These are phyloP conservation scores for Alloplasta piceator DNA, from an alignment of 2,888 invertebrate genomes.

Conservation along the genomic window DNA sequence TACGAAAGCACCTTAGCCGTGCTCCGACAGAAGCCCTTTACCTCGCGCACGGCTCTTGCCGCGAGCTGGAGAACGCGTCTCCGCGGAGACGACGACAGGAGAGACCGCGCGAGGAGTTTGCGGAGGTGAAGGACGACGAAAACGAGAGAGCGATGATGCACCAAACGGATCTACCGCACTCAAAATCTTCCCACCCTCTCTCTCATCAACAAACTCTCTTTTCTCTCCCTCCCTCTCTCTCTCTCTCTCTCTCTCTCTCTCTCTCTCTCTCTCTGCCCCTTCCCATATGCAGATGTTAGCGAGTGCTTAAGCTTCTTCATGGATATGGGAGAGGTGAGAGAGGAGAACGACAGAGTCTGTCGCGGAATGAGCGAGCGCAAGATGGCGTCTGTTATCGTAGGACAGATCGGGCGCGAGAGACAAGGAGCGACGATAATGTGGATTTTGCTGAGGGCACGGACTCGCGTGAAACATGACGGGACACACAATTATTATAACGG, in stretches of 20 bases:
- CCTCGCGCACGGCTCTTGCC: slow-evolving; percentile 46
- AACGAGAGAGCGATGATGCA: slow-evolving; percentile 48
- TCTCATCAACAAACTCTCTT: slow-evolving; percentile 27
- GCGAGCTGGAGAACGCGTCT: slow-evolving; percentile 43
- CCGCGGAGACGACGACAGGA: slow-evolving; percentile 24
- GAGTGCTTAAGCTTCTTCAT: too few species aligned
- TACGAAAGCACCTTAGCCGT: slow-evolving; percentile 68
- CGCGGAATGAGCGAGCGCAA: too few species aligned
- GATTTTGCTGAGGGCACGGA: slow-evolving; percentile 51
- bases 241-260: slow-evolving; percentile 2
- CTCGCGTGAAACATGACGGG: slow-evolving; percentile 65
- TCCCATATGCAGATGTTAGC: too few species aligned
- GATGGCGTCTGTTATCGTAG: too few species aligned
- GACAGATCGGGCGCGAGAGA: not conserved
- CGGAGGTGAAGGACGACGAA: slow-evolving; percentile 25
- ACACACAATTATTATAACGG: slow-evolving; percentile 74
- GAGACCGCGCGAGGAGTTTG: slow-evolving; percentile 1
- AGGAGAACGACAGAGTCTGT: too few species aligned
- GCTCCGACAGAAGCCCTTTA: not conserved
- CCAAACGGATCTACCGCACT: slow-evolving; percentile 60
- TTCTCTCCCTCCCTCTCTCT: slow-evolving; percentile 24
- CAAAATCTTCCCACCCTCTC: slow-evolving; percentile 33
- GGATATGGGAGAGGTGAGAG: too few species aligned
- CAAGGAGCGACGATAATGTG: not conserved
- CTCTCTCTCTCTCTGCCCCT: slow-evolving; percentile 17